Base-by-base conservation (phyloP, 1,140 invertebrate genomes). In the Wiebesia pumilae region DNA sequence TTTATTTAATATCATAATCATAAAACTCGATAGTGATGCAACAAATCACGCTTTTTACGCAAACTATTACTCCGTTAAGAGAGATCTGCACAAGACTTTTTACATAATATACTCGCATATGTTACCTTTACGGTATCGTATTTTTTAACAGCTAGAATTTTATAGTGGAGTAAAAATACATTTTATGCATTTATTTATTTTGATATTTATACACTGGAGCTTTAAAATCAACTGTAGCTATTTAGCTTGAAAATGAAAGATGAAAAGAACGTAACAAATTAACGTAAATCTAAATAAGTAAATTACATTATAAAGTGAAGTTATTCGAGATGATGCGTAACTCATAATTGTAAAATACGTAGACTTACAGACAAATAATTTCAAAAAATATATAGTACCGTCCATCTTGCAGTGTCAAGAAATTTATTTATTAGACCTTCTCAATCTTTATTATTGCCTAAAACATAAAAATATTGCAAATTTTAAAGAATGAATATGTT, bases 71-170 rank as follows among this genome's bases (percentile, higher is more conserved):
- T 75, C n/a, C 40, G 7, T 43, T 14, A 43, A 43, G 24, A 35
- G 33, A 71, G 69, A 71, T n/a, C 16, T 21, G 69, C 35, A 21
- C 40, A 40, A 35, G 4, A 35, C 0, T 4, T 16, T 38, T 71
- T 71, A 71, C 14, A 21, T 71, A 71, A 38, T 35, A 21, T 4
- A 38, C 33, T 71, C 21, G 69, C 16, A 16, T 16, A 16, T 9
- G 30, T 69, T 69, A 40, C 69, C 21, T 71, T 62, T 21, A 71
- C 35, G 35, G 69, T 21, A 71, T 71, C 69, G 19, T 71, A 71
- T 71, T 71, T 71, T 71, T 71, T 38, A 69, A 71, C 69, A 10
- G 33, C 35, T 40, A 7, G 38, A 71, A 71, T 71, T 71, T 71
- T 35, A 69, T 35, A 69, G 30, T 69, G 21, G 65, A 4, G 33